Evolutionary conservation across 2,888 invertebrate species (phyloP), one percentile per base, ranked within the genome.

Genomic region (Peribatodes rhomboidaria): DNA sequence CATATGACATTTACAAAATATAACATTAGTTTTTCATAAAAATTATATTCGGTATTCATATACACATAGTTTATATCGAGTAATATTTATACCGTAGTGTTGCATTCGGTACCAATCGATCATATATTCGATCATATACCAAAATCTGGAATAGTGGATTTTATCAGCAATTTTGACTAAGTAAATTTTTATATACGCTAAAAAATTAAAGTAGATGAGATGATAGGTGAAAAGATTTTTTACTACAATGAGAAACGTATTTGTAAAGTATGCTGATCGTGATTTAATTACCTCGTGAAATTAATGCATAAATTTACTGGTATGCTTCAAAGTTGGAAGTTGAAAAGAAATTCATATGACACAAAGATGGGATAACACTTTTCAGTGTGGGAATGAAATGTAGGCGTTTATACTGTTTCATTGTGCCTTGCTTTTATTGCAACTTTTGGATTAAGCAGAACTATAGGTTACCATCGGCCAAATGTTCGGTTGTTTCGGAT

Each of bases 1-100:
- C 71, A 73, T 72, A 72, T 79, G 77, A 72, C 68, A 69, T 77
- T 74, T 75, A 74, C 69, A 69, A 72, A 59, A 47, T 79, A 60
- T 31, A 49, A 31, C 4, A 31, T 49, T 49, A 49, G 31, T 16
- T 31, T 47, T 31, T 13, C n/a, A n/a, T n/a, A n/a, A n/a, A 35
- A 10, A 8, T 14, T 13, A 7, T 46, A 46, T 22, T 22, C 27
- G 49, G 31, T 49, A 33, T 50, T 63, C 67, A 71, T 73, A 68
- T 70, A 71, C 70, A 72, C 70, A 69, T 71, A 60, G 55, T 68
- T 54, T 65, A 61, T 58, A 67, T 59, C 41, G 58, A 41, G 49
- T 63, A 61, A 52, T 53, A 50, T 14, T 22, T 44, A 50, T 42
- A 52, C 31, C 46, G 52, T 54, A 47, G 47, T 61, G 42, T 47